A percentile compares a stretch with the other conserved stretches of the same genome.
phyloP scores from a whole-genome alignment of 2,888 invertebrate genomes.

The Galerucella pusilla region DNA sequence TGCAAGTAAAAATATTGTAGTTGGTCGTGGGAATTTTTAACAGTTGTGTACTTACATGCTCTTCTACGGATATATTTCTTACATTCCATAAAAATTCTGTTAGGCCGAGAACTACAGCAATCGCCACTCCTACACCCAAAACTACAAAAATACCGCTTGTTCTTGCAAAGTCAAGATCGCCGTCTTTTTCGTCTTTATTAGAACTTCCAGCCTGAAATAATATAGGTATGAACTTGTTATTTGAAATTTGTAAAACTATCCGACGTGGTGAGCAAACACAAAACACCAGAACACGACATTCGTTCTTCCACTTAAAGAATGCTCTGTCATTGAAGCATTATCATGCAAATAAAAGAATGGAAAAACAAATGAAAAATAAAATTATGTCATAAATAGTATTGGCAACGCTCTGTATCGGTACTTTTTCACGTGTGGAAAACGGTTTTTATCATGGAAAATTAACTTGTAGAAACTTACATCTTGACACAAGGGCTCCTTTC shows the following conservation, averaged over 20 bases:
- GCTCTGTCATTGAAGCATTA: too few relatives aligned
- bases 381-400: too few relatives aligned
- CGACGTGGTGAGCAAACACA: too few relatives aligned
- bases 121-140: constrained; percentile 76
- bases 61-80: constrained; percentile 79
- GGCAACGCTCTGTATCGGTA: too few relatives aligned
- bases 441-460: too few relatives aligned
- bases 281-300: too few relatives aligned
- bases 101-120: constrained; percentile 80
- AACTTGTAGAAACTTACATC: constrained; percentile 40
- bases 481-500: constrained; percentile 59
- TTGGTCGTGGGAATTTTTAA: too few relatives aligned
- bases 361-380: too few relatives aligned
- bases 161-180: constrained; percentile 77
- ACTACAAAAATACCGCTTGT: constrained; percentile 93
- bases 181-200: constrained; percentile 34
- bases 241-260: neutral
- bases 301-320: too few relatives aligned
- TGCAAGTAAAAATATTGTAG: too few relatives aligned
- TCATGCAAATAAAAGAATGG: too few relatives aligned
- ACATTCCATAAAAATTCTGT: constrained; percentile 89
- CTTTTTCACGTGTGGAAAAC: too few relatives aligned
- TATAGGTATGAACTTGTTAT: neutral
- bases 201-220: constrained; percentile 31
- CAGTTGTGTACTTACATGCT: constrained; percentile 71